phyloP scores from a whole-genome alignment of 2,888 invertebrate species.

The Lepidochrysops patricia region DNA sequence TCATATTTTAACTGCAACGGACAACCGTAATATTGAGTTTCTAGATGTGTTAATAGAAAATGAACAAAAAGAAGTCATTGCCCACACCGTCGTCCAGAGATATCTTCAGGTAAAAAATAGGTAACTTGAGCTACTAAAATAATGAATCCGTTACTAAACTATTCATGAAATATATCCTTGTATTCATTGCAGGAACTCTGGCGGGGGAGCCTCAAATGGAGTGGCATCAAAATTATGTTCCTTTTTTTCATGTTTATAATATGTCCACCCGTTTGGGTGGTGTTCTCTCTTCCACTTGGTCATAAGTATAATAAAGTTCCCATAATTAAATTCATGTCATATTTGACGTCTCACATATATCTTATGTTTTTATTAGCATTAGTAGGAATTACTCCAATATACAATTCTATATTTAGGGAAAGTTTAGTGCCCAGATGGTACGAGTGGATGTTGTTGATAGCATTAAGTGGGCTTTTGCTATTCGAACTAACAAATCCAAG shows the following conservation, averaged over 20 bases:
- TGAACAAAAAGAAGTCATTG: constrained; percentile 98
- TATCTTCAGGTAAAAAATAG: constrained; percentile 90
- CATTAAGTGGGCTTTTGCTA: constrained; percentile 94
- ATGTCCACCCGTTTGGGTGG: constrained; percentile 97
- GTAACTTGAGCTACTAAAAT: constrained; percentile 49
- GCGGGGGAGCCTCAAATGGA: constrained; percentile 97
- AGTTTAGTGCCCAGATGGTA: constrained; percentile 93
- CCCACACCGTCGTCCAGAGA: constrained; percentile 97
- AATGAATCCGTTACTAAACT: constrained; percentile 20
- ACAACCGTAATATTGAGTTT: constrained; percentile 94
- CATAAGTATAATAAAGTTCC: constrained; percentile 98
- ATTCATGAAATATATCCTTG: constrained; percentile 17
- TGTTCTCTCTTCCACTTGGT: constrained; percentile 94
- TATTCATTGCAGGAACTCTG: constrained; percentile 88
- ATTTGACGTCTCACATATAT: constrained; percentile 98
- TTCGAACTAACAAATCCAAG: constrained; percentile 98
- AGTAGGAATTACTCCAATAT: constrained; percentile 91
- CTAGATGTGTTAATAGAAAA: constrained; percentile 97
- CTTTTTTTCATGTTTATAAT: constrained; percentile 94
- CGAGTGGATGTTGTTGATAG: constrained; percentile 95
- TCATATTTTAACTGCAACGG: constrained; percentile 94
- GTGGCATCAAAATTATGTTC: constrained; percentile 94
- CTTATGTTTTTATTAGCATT: constrained; percentile 94
- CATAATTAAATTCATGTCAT: constrained; percentile 99
- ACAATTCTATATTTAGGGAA: constrained; percentile 83